Percentiles rank a stretch among this genome's conserved stretches.
These are phyloP conservation scores for Sinocyclocheilus grahami DNA, from an alignment of 2,113 vertebrate species.

Conservation along the genomic window DNA sequence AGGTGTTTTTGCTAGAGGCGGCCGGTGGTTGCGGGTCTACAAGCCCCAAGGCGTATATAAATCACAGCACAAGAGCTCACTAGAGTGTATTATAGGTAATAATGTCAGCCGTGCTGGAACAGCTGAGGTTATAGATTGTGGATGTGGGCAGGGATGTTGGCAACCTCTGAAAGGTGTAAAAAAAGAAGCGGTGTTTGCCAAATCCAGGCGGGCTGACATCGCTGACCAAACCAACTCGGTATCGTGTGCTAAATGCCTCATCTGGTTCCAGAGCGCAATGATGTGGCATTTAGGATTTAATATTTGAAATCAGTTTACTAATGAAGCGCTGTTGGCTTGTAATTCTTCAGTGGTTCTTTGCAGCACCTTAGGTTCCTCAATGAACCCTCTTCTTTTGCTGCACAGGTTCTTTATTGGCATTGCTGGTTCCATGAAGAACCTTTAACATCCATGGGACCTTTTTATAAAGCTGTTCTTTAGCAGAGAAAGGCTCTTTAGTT, in stretches of 20 bases:
- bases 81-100: constrained; percentile 39
- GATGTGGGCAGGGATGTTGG: constrained; percentile 7
- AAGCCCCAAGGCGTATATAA: constrained; percentile 18
- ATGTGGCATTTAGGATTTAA: constrained; percentile 31
- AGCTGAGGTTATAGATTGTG: constrained; percentile 37
- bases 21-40: not conserved
- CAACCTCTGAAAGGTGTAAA: constrained; percentile 17
- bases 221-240: not conserved
- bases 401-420: not conserved
- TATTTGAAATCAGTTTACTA: constrained; percentile 39
- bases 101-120: constrained; percentile 22
- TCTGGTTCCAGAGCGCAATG: not conserved
- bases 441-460: no score
- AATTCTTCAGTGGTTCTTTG: not conserved
- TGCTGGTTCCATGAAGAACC: not conserved
- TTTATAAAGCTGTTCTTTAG: no score
- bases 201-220: constrained; percentile 35
- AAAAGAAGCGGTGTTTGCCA: constrained; percentile 44
- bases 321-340: not conserved
- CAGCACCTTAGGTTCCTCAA: not conserved
- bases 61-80: constrained; percentile 19
- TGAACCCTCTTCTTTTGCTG: not conserved
- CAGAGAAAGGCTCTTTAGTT: no score
- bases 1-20: constrained; percentile 40
- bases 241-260: constrained; percentile 9